Percentiles rank a stretch among this genome's conserved stretches.
phyloP scores from a whole-genome alignment of 2,113 vertebrate species.

The Gobius niger region DNA sequence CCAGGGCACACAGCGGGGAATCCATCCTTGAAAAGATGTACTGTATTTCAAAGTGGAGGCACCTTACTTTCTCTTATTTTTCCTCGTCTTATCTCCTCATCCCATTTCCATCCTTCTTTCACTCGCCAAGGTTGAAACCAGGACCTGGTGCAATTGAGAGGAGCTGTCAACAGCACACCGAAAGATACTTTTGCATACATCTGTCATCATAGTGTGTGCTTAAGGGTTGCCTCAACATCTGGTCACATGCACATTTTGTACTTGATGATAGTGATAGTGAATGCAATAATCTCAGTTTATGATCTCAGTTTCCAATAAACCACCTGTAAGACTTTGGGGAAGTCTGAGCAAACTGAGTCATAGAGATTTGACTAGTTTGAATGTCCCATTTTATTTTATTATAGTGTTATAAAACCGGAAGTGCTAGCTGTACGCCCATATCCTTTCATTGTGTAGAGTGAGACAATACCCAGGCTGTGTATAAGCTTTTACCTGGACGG shows the following conservation, averaged over 20 bases:
- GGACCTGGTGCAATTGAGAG: conserved; percentile 29
- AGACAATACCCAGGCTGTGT: no score
- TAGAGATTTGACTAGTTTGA: not conserved
- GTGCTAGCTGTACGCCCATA: no score
- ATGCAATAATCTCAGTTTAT: no score
- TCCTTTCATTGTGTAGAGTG: no score
- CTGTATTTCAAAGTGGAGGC: conserved; percentile 64
- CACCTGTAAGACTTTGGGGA: not conserved
- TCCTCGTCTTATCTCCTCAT: conserved; percentile 36
- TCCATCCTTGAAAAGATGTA: conserved; percentile 64
- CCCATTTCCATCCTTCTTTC: conserved; percentile 35
- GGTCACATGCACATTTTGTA: conserved; percentile 1
- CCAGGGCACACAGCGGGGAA: conserved; percentile 62
- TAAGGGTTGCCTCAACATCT: not conserved
- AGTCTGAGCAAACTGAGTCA: not conserved
- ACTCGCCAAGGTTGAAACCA: conserved; percentile 24
- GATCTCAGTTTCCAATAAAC: not conserved
- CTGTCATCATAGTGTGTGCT: not conserved
- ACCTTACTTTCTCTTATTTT: conserved; percentile 33
- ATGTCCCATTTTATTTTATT: no score
- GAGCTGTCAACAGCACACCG: conserved; percentile 11
- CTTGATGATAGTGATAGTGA: not conserved
- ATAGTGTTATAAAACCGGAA: no score
- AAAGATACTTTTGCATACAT: not conserved
- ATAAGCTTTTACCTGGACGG: no score